Evolutionary conservation across 2,888 invertebrate species (phyloP).

Genomic region (Troides helena): DNA sequence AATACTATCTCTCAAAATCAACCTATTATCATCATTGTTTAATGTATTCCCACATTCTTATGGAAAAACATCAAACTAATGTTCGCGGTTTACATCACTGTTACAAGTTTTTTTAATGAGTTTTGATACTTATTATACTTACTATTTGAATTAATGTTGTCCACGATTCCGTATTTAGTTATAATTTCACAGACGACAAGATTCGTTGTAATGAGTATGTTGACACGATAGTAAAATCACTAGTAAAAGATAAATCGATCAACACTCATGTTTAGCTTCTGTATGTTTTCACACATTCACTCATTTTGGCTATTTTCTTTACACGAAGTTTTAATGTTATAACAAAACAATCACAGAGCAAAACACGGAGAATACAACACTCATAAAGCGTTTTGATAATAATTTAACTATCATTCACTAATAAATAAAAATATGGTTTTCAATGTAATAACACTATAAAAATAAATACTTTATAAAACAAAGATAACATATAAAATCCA

Average conservation of each 20-base stretch:
- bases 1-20: slow-evolving; percentile 54
- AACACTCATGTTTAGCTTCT: slow-evolving; percentile 49
- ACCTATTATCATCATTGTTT: slow-evolving; percentile 10
- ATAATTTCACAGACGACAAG: slow-evolving; percentile 69
- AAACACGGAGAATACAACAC: slow-evolving; percentile 66
- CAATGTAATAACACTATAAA: slow-evolving; percentile 74
- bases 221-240: slow-evolving; percentile 63
- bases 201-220: slow-evolving; percentile 59
- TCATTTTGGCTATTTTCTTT: slow-evolving; percentile 57
- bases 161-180: slow-evolving; percentile 63
- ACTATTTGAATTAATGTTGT: slow-evolving; percentile 78
- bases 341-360: slow-evolving; percentile 76
- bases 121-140: slow-evolving; percentile 48
- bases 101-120: slow-evolving; percentile 8
- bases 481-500: slow-evolving; percentile 74
- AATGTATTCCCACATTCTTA: slow-evolving; percentile 7
- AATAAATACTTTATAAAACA: slow-evolving; percentile 75
- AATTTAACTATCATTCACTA: slow-evolving; percentile 77
- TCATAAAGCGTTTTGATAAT: slow-evolving; percentile 65
- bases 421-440: slow-evolving; percentile 74
- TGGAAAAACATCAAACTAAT: slow-evolving; percentile 14
- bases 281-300: slow-evolving; percentile 65
- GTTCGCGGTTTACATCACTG: neutral
- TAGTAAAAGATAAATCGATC: slow-evolving; percentile 57
- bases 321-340: slow-evolving; percentile 59